Base-by-base conservation (phyloP, 2,797 vertebrate species). In the Aquila chrysaetos region DNA sequence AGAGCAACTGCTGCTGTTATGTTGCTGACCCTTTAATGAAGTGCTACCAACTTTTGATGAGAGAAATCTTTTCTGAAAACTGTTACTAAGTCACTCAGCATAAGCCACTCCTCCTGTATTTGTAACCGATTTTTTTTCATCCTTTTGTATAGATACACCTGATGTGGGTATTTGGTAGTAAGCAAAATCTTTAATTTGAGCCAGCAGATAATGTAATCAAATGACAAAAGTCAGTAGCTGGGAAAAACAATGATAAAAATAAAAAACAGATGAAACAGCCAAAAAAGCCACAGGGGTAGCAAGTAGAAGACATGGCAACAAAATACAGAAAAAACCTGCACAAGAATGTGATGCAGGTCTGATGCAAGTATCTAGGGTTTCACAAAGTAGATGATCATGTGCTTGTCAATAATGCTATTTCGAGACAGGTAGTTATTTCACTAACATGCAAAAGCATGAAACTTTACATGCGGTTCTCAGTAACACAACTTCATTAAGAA, bases 361-460 rank as follows among this genome's bases (percentile, higher is more conserved):
- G 79, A 94, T 93, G 75, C 64, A 56, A 92, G 87, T 78, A 88
- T 68, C 76, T 74, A 83, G 63, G 88, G 76, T 83, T 95, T 96
- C 70, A 90, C 94, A 94, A 88, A 94, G 56, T 75, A 13, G 28
- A 85, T 65, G 92, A 56, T 73, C 37, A 85, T 41, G 51, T 89
- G 84, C 74, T 74, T 80, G 80, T 70, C 92, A 85, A 22, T 33
- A 79, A 14, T 6, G 13, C 22, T 22, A 75, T 91, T 97, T 83
- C 89, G 27, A 92, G 91, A 92, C 39, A 78, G 67, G 79, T 48
- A 94, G 97, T 94, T 95, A 80, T 96, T 95, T 93, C 93, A 86
- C 64, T 93, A 88, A 96, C 95, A 91, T 57, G 39, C 49, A 83
- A 86, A 88, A 91, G 81, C 92, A 95, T 69, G 68, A 85, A 75